A percentile compares a stretch with the other conserved stretches of the same genome.
Evolutionary conservation across 92 coral and sea anemone species (phyloP).

Genomic region (Blastomussa wellsi): DNA sequence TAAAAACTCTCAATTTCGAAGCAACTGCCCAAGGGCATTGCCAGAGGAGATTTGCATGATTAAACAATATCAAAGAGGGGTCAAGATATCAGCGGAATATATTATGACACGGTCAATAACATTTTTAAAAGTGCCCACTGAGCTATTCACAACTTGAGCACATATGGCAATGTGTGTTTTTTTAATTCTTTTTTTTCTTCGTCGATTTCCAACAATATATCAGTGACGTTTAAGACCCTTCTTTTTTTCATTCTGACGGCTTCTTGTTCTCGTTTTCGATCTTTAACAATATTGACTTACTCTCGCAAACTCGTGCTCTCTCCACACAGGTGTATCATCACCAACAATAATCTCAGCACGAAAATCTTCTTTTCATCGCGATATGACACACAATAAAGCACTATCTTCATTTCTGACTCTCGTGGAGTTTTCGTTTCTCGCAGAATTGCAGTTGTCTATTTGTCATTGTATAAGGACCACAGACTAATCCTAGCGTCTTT

Average conservation of each 20-base stretch:
- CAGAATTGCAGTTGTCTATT: neutral
- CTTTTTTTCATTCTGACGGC: no score
- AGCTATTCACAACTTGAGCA: neutral
- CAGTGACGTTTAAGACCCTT: no score
- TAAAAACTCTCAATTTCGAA: neutral
- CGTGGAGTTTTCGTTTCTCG: neutral
- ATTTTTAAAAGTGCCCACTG: neutral
- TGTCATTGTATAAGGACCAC: conserved; percentile 89
- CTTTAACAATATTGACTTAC: no score
- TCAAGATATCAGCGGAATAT: neutral
- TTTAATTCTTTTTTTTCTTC: no score
- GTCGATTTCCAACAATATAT: no score
- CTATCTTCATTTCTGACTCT: neutral
- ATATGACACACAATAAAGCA: neutral
- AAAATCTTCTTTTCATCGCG: neutral
- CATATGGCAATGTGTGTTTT: neutral
- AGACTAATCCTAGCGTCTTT: conserved; percentile 92
- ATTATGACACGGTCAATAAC: neutral
- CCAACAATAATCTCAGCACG: no score
- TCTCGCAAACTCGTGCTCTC: no score
- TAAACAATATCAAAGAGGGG: neutral
- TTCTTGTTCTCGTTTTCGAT: no score
- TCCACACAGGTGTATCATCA: no score
- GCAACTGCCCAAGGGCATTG: neutral
- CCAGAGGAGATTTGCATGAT: neutral